Conservation (phyloP, 2,797 vertebrate species). For the Glyptemys insculpta region DNA sequence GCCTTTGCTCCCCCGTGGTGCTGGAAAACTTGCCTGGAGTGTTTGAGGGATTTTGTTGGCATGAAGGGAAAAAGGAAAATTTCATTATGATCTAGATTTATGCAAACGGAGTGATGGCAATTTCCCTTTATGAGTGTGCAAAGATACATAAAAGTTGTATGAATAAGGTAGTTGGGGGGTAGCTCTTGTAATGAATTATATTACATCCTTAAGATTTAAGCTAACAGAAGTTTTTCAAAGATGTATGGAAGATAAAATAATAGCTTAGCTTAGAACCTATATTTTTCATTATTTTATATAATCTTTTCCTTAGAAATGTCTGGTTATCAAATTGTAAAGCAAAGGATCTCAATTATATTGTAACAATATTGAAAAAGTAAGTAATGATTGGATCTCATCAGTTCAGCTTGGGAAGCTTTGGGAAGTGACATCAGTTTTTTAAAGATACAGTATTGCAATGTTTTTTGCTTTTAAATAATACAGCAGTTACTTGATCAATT, state of each 20-base stretch:
- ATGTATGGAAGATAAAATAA: background rate
- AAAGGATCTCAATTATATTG: background rate
- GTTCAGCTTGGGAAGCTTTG: background rate
- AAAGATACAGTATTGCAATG: background rate
- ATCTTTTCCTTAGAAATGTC: background rate
- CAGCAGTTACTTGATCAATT: background rate
- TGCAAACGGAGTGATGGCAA: background rate
- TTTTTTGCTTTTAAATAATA: background rate
- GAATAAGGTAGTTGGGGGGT: background rate
- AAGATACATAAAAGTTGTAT: conserved; percentile 48
- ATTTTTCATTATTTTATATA: background rate
- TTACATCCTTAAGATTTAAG: background rate
- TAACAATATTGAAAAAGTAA: background rate
- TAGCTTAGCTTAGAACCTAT: background rate
- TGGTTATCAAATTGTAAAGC: background rate
- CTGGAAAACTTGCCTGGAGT: conserved; percentile 40
- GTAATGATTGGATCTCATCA: background rate
- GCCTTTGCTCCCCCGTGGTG: conserved; percentile 65
- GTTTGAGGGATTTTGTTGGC: conserved; percentile 60
- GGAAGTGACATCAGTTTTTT: background rate
- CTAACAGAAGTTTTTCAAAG: background rate
- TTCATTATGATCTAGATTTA: conserved; percentile 49
- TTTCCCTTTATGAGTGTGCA: conserved; percentile 53
- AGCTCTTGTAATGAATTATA: background rate
- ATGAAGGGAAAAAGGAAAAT: conserved; percentile 51